Evolutionary conservation across 2,113 vertebrate species (phyloP).

Genomic region (Tor tambroides): DNA sequence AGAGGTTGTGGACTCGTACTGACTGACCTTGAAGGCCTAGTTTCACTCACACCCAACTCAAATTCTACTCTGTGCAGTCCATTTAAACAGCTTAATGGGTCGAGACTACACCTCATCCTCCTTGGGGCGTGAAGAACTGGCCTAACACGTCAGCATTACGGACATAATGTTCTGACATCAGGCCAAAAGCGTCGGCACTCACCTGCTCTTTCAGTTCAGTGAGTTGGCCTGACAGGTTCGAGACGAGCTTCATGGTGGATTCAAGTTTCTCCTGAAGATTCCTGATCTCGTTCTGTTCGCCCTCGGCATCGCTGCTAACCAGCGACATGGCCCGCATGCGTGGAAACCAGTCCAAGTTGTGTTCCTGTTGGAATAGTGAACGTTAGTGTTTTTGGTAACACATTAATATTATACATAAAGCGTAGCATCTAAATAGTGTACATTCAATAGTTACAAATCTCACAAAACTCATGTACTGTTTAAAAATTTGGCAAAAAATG

Average conservation of each 20-base stretch:
- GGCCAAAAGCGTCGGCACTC: slow-evolving; percentile 33
- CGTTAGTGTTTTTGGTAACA: not conserved
- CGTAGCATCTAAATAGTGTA: not conserved
- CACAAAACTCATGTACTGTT: not conserved
- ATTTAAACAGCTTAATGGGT: not conserved
- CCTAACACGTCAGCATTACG: not conserved
- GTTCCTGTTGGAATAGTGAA: slow-evolving; percentile 77
- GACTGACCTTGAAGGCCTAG: slow-evolving; percentile 3
- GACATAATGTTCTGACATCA: not conserved
- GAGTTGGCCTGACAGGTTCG: slow-evolving; percentile 93
- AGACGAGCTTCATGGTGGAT: slow-evolving; percentile 95
- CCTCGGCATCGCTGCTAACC: slow-evolving; percentile 95
- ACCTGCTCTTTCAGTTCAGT: slow-evolving; percentile 98
- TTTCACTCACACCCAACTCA: slow-evolving; percentile 43
- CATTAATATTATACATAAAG: not conserved
- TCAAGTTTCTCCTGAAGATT: slow-evolving; percentile 97
- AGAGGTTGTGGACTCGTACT: not conserved
- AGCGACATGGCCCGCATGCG: slow-evolving; percentile 98
- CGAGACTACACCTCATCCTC: not conserved
- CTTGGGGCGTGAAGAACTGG: not conserved
- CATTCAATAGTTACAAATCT: not conserved
- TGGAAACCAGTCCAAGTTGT: slow-evolving; percentile 98
- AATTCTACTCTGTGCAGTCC: slow-evolving; percentile 50
- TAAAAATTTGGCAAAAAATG: not conserved
- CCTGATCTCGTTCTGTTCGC: slow-evolving; percentile 97